A percentile compares a stretch with the other conserved stretches of the same genome.
Conservation (phyloP, 1,140 invertebrate genomes). For the Bombus polaris region DNA sequence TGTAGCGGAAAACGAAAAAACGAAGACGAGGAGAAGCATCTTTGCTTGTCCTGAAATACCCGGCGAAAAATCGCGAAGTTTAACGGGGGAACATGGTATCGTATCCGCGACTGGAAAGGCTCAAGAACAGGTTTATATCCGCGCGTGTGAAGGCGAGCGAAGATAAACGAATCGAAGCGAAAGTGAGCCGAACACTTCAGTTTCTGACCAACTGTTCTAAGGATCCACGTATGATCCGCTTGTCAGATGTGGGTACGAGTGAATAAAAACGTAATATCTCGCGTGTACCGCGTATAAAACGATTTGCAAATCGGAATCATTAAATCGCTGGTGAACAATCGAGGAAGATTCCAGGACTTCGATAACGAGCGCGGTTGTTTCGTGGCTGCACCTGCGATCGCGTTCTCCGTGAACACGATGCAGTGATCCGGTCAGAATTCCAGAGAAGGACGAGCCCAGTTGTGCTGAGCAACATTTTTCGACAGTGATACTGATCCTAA, state of each 20-base stretch:
- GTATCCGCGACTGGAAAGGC: slow-evolving; percentile 34
- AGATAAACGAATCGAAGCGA: slow-evolving; percentile 52
- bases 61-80: neutral
- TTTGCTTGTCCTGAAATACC: neutral
- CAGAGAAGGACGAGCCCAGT: neutral
- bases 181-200: slow-evolving; percentile 45
- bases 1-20: neutral
- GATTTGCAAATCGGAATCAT: neutral
- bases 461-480: neutral
- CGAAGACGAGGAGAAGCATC: neutral
- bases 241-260: neutral
- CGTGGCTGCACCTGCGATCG: slow-evolving; percentile 29
- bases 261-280: neutral
- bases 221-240: slow-evolving; percentile 10
- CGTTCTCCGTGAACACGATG: neutral
- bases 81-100: neutral
- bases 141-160: slow-evolving; percentile 24
- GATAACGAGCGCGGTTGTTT: neutral
- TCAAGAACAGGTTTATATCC: slow-evolving; percentile 39
- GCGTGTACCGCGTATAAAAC: neutral
- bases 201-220: slow-evolving; percentile 31
- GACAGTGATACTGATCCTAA: neutral
- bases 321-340: neutral
- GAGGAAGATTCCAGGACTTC: neutral
- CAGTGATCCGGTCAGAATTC: slow-evolving; percentile 8